phyloP scores from a whole-genome alignment of 2,888 invertebrate species.

The Anthophora plumipes region DNA sequence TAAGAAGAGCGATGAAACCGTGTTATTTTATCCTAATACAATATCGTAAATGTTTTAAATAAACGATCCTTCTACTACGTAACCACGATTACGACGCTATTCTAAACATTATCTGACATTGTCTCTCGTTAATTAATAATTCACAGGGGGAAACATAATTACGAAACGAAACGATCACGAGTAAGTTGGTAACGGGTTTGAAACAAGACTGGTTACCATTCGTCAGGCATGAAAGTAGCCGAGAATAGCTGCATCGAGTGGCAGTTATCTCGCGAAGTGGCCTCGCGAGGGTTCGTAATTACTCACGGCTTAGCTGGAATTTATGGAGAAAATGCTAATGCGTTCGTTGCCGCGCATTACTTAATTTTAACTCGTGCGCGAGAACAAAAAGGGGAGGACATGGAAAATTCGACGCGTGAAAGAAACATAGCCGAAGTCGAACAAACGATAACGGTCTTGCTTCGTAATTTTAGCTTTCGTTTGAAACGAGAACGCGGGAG shows the following conservation, averaged over 20 bases:
- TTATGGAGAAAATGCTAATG: conserved; percentile 30
- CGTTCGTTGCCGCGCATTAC: conserved; percentile 29
- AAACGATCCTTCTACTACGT: not conserved
- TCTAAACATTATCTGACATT: too few relatives aligned
- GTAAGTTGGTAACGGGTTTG: not conserved
- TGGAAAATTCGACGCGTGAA: not conserved
- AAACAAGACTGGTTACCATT: not conserved
- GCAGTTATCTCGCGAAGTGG: conserved; percentile 24
- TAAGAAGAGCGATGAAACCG: conserved; percentile 10
- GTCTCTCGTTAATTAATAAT: not conserved
- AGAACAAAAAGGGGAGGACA: not conserved
- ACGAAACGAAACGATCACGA: not conserved
- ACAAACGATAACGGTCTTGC: not conserved
- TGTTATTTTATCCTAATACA: not conserved
- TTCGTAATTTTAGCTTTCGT: conserved; percentile 38
- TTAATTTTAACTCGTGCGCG: conserved; percentile 30
- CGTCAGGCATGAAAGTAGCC: not conserved
- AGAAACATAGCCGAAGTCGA: not conserved
- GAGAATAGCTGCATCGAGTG: conserved; percentile 12
- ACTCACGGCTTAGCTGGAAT: conserved; percentile 30
- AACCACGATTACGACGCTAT: too few relatives aligned
- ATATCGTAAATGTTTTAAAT: conserved; percentile 4
- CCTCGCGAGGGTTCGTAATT: conserved; percentile 22
- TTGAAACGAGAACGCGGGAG: conserved; percentile 4
- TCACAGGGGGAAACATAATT: not conserved